These are phyloP conservation scores for Pollicipes pollicipes DNA, from an alignment of 1,140 invertebrate species.

Conservation along the genomic window DNA sequence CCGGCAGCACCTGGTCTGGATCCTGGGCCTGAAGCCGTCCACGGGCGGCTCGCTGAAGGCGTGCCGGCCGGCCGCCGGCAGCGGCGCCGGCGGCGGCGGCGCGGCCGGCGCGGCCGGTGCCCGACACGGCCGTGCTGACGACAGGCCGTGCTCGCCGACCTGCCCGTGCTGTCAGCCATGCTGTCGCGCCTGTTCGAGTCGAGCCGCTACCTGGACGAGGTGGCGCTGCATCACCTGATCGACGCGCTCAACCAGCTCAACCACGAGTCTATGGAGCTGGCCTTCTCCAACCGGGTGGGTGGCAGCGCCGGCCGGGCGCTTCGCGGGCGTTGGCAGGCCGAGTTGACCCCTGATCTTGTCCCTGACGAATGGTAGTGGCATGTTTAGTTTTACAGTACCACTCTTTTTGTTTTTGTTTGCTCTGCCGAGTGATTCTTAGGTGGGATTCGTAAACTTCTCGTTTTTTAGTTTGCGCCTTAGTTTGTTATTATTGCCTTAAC, in stretches of 20 bases:
- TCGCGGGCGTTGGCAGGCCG: too few relatives aligned
- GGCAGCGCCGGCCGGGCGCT: too few relatives aligned
- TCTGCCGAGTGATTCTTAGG: too few relatives aligned
- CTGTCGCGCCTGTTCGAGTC: conserved; percentile 84
- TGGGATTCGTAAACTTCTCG: too few relatives aligned
- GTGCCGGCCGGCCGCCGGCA: conserved; percentile 20
- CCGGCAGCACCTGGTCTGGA: conserved; percentile 95
- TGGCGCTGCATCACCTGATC: conserved; percentile 85
- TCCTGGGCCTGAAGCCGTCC: conserved; percentile 84
- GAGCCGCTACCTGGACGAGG: conserved; percentile 81
- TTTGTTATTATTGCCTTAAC: too few relatives aligned
- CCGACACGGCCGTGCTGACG: conserved; percentile 56
- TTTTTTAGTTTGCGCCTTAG: too few relatives aligned
- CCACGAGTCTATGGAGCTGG: conserved; percentile 91
- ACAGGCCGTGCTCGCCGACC: conserved; percentile 85
- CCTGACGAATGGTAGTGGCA: too few relatives aligned
- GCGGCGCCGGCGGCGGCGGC: conserved; percentile 36
- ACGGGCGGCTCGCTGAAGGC: conserved; percentile 79
- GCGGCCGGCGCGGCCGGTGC: conserved; percentile 34
- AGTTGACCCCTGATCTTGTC: too few relatives aligned
- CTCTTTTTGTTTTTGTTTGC: too few relatives aligned
- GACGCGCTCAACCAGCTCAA: conserved; percentile 92
- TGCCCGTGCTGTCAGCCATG: conserved; percentile 83
- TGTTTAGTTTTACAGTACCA: too few relatives aligned
- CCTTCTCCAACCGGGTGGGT: conserved; percentile 22